Evolutionary conservation across 2,888 invertebrate species (phyloP).

Genomic region (Tenthredo livida): DNA sequence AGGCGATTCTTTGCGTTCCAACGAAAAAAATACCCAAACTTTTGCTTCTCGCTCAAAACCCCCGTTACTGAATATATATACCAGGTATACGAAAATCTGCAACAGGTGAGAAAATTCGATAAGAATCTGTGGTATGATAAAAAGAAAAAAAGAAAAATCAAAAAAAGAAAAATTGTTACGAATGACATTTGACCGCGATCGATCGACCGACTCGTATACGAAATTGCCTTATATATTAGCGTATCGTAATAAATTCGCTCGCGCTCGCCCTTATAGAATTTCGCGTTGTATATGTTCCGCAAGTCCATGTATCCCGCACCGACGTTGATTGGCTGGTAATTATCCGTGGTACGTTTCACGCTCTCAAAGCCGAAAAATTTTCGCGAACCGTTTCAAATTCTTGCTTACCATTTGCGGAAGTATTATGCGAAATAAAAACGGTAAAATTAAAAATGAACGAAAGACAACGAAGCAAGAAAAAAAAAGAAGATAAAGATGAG

Average conservation of each 20-base stretch:
- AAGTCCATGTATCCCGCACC: not conserved
- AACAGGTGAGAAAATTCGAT: not conserved
- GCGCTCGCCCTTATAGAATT: not conserved
- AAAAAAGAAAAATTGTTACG: not conserved
- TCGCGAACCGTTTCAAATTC: slow-evolving; percentile 37
- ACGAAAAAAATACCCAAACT: slow-evolving; percentile 9
- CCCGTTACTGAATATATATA: not conserved
- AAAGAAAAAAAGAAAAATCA: not conserved
- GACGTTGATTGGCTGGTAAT: slow-evolving; percentile 46
- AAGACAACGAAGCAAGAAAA: not conserved
- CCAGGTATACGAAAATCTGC: not conserved
- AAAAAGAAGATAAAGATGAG: not conserved
- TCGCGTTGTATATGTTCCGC: not conserved
- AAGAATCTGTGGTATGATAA: not conserved
- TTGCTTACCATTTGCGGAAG: not conserved
- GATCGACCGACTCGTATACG: not conserved
- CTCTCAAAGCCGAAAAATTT: slow-evolving; percentile 33
- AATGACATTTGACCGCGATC: slow-evolving; percentile 34
- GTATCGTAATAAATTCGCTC: slow-evolving; percentile 32
- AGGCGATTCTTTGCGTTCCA: slow-evolving; percentile 75
- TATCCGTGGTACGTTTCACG: slow-evolving; percentile 50
- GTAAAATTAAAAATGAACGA: not conserved
- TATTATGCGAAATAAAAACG: slow-evolving; percentile 1
- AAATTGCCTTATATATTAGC: not conserved
- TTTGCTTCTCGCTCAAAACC: not conserved